These are phyloP conservation scores for Panzeria rudis DNA, from an alignment of 2,888 invertebrate genomes.

Conservation along the genomic window DNA sequence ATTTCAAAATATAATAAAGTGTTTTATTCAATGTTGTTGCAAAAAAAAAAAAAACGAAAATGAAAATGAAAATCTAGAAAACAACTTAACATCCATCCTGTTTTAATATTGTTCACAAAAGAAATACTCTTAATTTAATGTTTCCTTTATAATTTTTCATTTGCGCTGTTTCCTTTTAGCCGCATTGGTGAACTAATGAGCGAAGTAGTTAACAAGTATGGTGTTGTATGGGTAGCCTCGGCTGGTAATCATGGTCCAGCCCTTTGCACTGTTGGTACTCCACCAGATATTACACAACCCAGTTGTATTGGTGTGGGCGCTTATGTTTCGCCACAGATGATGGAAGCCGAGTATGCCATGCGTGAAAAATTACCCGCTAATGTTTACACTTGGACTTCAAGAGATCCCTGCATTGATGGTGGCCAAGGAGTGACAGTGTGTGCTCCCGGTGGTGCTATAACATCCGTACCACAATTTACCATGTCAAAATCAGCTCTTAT, in stretches of 20 bases:
- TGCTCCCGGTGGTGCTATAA: conserved; percentile 97
- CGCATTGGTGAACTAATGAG: conserved; percentile 93
- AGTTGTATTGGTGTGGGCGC: conserved; percentile 96
- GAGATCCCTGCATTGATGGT: conserved; percentile 95
- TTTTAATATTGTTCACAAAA: conserved; percentile 15
- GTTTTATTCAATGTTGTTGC: conserved; percentile 57
- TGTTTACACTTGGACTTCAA: conserved; percentile 96
- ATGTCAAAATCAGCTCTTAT: conserved; percentile 93
- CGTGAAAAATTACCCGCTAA: conserved; percentile 92
- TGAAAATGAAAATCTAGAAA: conserved; percentile 10
- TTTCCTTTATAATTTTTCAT: conserved; percentile 49
- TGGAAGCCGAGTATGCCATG: conserved; percentile 97
- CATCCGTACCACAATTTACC: conserved; percentile 96
- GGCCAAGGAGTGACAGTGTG: conserved; percentile 94
- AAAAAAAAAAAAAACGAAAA: not conserved
- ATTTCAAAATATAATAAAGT: conserved; percentile 70
- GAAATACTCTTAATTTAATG: conserved; percentile 51
- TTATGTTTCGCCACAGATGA: conserved; percentile 98
- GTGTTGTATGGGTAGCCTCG: conserved; percentile 95
- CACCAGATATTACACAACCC: conserved; percentile 92
- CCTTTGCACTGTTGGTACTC: conserved; percentile 95
- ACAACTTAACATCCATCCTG: conserved; percentile 50
- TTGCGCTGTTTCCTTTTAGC: conserved; percentile 75
- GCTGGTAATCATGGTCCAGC: conserved; percentile 93
- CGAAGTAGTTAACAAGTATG: conserved; percentile 95